A percentile compares a stretch with the other conserved stretches of the same genome.
Conservation (phyloP, 2,113 vertebrate species). For the Eulacestoma nigropectus region DNA sequence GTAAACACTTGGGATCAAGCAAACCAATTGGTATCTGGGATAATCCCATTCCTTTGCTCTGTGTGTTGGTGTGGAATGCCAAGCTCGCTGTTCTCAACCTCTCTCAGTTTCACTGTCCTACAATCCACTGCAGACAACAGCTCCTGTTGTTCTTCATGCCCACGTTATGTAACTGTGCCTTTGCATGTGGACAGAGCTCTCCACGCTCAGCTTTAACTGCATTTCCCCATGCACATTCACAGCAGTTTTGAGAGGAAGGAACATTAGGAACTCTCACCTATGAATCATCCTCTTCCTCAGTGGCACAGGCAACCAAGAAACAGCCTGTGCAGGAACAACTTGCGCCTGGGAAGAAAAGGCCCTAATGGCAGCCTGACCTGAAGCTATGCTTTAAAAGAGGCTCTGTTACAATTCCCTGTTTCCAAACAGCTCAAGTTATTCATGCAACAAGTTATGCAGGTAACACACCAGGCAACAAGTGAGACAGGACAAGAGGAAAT, state of each 20-base stretch:
- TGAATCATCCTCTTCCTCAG: not conserved
- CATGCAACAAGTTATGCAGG: not conserved
- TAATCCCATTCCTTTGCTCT: not conserved
- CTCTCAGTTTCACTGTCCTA: not conserved
- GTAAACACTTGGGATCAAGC: not conserved
- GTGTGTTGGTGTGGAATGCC: not conserved
- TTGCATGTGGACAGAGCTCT: not conserved
- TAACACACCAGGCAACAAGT: not conserved
- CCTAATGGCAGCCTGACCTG: not conserved
- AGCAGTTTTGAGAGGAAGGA: not conserved
- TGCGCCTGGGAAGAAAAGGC: not conserved
- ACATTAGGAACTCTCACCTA: not conserved
- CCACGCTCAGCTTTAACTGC: not conserved
- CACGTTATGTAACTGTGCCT: not conserved
- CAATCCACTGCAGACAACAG: not conserved
- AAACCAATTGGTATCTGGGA: not conserved
- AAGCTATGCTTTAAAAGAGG: not conserved
- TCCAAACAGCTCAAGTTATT: not conserved
- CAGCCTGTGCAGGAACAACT: not conserved
- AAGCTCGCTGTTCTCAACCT: not conserved
- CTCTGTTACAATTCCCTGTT: not conserved
- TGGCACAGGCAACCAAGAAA: rapidly evolving
- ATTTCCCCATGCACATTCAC: not conserved
- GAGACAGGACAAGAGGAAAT: not conserved
- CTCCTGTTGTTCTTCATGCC: not conserved